Evolutionary conservation across 1,140 invertebrate species (phyloP), one percentile per base, ranked within the genome.

Genomic region (Pogonomyrmex barbatus): DNA sequence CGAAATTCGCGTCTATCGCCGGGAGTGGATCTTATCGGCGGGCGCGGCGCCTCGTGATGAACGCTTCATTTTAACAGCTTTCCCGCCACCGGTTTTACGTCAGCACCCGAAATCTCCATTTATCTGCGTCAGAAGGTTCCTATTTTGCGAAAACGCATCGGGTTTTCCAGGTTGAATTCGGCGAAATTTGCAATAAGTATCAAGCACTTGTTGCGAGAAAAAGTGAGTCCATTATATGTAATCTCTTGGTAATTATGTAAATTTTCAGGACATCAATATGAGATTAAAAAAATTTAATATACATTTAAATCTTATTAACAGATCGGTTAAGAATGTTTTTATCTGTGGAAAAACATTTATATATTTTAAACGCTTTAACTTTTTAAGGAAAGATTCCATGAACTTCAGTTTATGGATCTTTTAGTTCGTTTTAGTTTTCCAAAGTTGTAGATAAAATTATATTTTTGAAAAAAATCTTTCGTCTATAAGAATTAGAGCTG

Each of bases 21-120:
- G 8, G 30, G 54, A 36, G 24, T 24, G 47, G 82, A 67, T 58
- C 65, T 86, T 86, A 81, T 88, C 87, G 36, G 58, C 58, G 77
- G 36, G 14, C 62, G 24, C n/a, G 54, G 14, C 33, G 36, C n/a
- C 45, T 56, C 36, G n/a, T 60, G 60, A 83, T 78, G 73, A 85
- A 58, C 73, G 82, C 36, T 24, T 75, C 47, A 62, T 85, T 85
- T 85, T 56, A 85, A 78, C 82, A 39, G 36, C 33, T 24, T 17
- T 60, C 33, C 6, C 42, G 36, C 45, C 79, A 50, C 39, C 79
- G 45, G 60, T 78, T 83, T 83, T 60, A 75, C 67, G 45, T 50
- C 62, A 52, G 33, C 62, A 6, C 10, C n/a, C 12, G 62, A 50
- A 65, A 67, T 65, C 33, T 47, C 33, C 45, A 6, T 65, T 42